Evolutionary conservation across 2,113 vertebrate genomes (phyloP), one percentile per base, ranked within the genome.

Genomic region (Lagopus muta): DNA sequence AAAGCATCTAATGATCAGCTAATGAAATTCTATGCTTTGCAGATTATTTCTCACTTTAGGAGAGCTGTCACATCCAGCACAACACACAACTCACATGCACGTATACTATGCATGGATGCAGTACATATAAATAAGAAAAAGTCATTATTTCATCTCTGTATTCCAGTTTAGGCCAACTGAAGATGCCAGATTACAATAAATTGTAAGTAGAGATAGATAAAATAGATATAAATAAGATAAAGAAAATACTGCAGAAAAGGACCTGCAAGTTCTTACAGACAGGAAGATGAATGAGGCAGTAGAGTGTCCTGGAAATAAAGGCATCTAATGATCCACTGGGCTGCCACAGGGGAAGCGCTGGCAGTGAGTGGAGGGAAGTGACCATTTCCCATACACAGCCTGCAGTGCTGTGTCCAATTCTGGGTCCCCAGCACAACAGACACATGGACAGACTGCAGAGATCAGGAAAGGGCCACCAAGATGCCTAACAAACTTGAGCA

Each of bases 251-350:
- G 61, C 36, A 67, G 22, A 62, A 13, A 78, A 71, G 11, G 14
- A 42, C 17, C 17, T 28, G 13, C 7, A 15, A 22, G 7, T 15
- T 20, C 42, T 69, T 5, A 17, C 7, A 28, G 24, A n/a, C 24
- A n/a, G 11, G 11, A 65, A 8, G 15, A 1, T 30, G 38, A 43
- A 50, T 2, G 1, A 81, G 52, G 19, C 58, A 55, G 21, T 20
- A 12, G 19, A 1, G 8, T 0, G 0, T 13, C 25, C 40, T n/a
- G 48, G 10, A 17, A 45, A 22, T 14, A 21, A 57, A 80, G 17
- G 4, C 4, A 13, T 10, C 2, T 12, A 48, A 38, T 1, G 5
- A 16, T 7, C 40, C 4, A 10, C 16, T 0, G 0, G 22, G 57
- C 57, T 71, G 50, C 25, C 9, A 10, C 6, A 32, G 25, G 3